A percentile compares a stretch with the other conserved stretches of the same genome.
These are phyloP conservation scores for Sternarchorhynchus goeldii DNA, from an alignment of 2,797 vertebrate species.

Conservation along the genomic window DNA sequence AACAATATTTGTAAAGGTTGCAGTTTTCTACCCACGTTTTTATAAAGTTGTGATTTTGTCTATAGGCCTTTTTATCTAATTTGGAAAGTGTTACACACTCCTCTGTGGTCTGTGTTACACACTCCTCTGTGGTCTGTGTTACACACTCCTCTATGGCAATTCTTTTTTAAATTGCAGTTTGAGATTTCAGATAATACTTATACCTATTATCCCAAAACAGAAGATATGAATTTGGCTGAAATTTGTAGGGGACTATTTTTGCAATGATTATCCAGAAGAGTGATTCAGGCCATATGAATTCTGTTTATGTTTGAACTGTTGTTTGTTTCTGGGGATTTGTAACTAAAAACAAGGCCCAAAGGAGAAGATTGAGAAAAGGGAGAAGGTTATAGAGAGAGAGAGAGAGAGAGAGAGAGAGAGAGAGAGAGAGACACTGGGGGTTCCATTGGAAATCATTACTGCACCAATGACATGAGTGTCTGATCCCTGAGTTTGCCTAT, in stretches of 20 bases:
- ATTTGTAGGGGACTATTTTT: background rate
- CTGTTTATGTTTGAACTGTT: background rate
- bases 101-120: too few relatives aligned
- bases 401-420: conserved; percentile 42
- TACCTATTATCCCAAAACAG: too few relatives aligned
- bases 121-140: too few relatives aligned
- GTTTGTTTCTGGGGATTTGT: conserved; percentile 32
- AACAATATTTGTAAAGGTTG: conserved; percentile 1
- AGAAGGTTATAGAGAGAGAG: conserved; percentile 5
- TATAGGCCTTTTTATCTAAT: background rate
- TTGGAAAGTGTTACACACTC: too few relatives aligned
- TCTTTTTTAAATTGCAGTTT: too few relatives aligned
- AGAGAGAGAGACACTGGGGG: conserved; percentile 64
- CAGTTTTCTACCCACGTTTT: background rate
- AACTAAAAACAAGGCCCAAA: conserved; percentile 22
- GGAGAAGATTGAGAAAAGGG: background rate
- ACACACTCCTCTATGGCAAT: too few relatives aligned
- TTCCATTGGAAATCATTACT: conserved; percentile 78
- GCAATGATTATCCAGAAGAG: background rate
- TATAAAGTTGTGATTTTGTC: background rate
- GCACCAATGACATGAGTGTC: conserved; percentile 72
- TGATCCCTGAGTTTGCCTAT: conserved; percentile 70
- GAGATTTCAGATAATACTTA: too few relatives aligned
- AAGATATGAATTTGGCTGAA: too few relatives aligned
- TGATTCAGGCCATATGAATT: background rate